Percentiles rank a stretch among this genome's conserved stretches.
phyloP scores from a whole-genome alignment of 2,113 vertebrate genomes.

The Petaurus breviceps region DNA sequence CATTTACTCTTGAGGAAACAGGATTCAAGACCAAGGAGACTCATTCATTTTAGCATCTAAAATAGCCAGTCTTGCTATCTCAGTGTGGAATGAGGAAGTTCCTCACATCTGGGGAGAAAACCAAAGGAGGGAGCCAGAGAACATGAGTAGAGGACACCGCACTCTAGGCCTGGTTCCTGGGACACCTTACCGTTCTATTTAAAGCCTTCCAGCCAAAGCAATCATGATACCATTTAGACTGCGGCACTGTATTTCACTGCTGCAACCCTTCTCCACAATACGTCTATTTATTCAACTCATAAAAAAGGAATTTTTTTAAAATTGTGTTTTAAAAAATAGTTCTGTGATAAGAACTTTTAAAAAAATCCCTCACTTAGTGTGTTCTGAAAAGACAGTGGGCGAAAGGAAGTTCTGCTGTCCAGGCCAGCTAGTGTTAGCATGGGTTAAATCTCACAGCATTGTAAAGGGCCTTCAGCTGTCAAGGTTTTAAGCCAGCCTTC shows the following conservation, averaged over 20 bases:
- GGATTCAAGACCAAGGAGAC: background rate
- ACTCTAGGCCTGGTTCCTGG: background rate
- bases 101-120: background rate
- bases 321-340: background rate
- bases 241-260: background rate
- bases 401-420: conserved; percentile 28
- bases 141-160: background rate
- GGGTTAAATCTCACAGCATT: background rate
- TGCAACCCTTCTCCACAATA: background rate
- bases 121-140: background rate
- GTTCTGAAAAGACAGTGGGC: background rate
- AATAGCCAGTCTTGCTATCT: background rate
- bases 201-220: background rate
- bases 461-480: background rate
- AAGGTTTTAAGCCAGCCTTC: conserved; percentile 33
- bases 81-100: background rate
- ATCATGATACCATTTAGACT: background rate
- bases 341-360: conserved; percentile 1
- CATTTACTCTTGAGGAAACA: background rate
- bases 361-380: conserved; percentile 20
- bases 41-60: background rate
- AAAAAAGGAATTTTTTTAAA: background rate
- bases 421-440: background rate
- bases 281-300: conserved; percentile 14
- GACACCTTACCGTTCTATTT: background rate